A percentile compares a stretch with the other conserved stretches of the same genome.
phyloP scores from a whole-genome alignment of 2,797 vertebrate species.

The Gorsachius magnificus region DNA sequence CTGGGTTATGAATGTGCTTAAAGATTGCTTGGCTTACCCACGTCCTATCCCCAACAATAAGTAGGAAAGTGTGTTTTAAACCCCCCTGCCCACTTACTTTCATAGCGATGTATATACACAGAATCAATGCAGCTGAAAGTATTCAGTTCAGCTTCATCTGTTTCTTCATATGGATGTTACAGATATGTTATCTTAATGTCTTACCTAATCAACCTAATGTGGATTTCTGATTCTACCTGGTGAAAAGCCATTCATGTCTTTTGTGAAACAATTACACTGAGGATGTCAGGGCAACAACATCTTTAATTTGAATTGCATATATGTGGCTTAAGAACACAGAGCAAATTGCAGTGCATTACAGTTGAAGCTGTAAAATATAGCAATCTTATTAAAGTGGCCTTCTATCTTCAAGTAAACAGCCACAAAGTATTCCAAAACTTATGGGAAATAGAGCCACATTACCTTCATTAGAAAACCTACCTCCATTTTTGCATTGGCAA shows the following conservation, averaged over 20 bases:
- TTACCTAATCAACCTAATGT: neutral
- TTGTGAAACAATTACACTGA: neutral
- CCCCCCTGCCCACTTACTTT: neutral
- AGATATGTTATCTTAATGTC: constrained; percentile 13
- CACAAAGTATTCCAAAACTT: neutral
- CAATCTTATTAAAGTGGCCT: neutral
- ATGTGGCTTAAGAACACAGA: neutral
- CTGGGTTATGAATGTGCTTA: constrained; percentile 33
- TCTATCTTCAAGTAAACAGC: neutral
- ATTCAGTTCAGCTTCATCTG: neutral
- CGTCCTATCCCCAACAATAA: neutral
- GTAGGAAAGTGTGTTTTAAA: neutral
- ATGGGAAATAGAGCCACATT: neutral
- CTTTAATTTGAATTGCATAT: neutral
- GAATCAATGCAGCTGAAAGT: neutral
- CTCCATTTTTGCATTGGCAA: neutral
- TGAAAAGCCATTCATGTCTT: neutral
- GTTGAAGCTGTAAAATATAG: neutral
- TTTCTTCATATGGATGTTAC: constrained; percentile 4
- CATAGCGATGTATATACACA: neutral
- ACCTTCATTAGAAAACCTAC: neutral
- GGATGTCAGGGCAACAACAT: neutral
- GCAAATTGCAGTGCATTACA: neutral
- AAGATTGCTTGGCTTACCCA: neutral
- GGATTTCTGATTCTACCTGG: constrained; percentile 23